These are phyloP conservation scores for Thunnus albacares DNA, from an alignment of 2,797 vertebrate genomes.

Conservation along the genomic window DNA sequence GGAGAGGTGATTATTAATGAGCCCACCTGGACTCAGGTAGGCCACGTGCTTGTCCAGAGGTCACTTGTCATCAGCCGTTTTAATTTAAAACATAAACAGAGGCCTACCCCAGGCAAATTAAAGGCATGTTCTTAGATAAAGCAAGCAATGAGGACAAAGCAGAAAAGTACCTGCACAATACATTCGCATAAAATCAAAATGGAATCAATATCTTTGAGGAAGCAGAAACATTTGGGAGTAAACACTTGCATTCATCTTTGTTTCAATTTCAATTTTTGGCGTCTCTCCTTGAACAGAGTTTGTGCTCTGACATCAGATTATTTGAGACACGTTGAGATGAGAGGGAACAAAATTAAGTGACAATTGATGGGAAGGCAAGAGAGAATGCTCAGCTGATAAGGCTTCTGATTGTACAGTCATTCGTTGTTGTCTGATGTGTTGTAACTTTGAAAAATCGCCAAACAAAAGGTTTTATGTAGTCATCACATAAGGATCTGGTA, in stretches of 20 bases:
- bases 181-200: constrained; percentile 67
- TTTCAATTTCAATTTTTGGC: constrained; percentile 55
- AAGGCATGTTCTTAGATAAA: constrained; percentile 67
- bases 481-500: constrained; percentile 30
- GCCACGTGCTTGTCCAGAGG: constrained; percentile 74
- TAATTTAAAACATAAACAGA: constrained; percentile 87
- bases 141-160: constrained; percentile 76
- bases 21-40: constrained; percentile 70
- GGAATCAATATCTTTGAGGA: constrained; percentile 67
- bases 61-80: constrained; percentile 84
- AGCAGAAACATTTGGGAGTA: constrained; percentile 50
- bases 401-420: constrained; percentile 37
- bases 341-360: not conserved
- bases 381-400: constrained; percentile 36
- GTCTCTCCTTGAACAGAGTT: constrained; percentile 25
- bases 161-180: constrained; percentile 77
- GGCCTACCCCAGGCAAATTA: constrained; percentile 74
- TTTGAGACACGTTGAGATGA: constrained; percentile 13
- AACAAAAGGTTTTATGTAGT: constrained; percentile 7
- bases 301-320: constrained; percentile 23
- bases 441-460: constrained; percentile 13
- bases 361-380: constrained; percentile 20
- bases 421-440: not conserved
- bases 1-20: constrained; percentile 59
- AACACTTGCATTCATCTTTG: constrained; percentile 43